Evolutionary conservation across 1,140 invertebrate genomes (phyloP), one percentile per base, ranked within the genome.

Genomic region (Mamestra configurata): DNA sequence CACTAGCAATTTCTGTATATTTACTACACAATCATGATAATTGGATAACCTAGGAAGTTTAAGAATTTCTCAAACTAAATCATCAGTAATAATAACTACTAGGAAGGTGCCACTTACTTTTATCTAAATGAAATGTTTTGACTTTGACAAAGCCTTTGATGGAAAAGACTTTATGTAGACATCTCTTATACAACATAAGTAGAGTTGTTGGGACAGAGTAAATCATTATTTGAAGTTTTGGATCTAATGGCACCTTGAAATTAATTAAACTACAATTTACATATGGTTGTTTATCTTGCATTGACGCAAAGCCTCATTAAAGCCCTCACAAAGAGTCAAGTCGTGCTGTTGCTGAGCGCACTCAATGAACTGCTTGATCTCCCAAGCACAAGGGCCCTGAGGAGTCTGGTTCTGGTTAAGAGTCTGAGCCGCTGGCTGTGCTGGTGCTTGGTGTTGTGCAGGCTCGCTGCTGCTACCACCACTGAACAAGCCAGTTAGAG

Each of bases 301-400:
- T 91, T 99, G 98, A 84, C 98, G 97, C 79, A 99, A 95, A 75
- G 98, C 98, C 94, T 99, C 98, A 92, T 99, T 99, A 93, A 99
- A 99, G 57, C 98, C 98, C 86, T 98, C 97, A 89, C 98, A 99
- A 1, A 99, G 96, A 4, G 96, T 96, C 7, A 99, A 91, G 92
- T 99, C 98, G 37, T 96, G 96, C 88, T 98, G 98, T 55, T 97
- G 97, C 87, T 98, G 96, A 61, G 98, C 98, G 90, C 98, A 99
- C 82, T 98, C 96, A 18, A 99, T 93, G 95, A 99, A 99, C 90
- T 98, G 98, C 86, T 97, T 97, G 49, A 98, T 96, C 94, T 99
- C 98, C 97, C 97, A 98, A n/a, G 97, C 96, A 89, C 98, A 98
- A 3, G 97, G 96, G 10, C 97, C 97, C 59, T 95, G 95, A 0